Evolutionary conservation across 2,113 vertebrate genomes (phyloP), one percentile per base, ranked within the genome.

Genomic region (Eurystomus gularis): DNA sequence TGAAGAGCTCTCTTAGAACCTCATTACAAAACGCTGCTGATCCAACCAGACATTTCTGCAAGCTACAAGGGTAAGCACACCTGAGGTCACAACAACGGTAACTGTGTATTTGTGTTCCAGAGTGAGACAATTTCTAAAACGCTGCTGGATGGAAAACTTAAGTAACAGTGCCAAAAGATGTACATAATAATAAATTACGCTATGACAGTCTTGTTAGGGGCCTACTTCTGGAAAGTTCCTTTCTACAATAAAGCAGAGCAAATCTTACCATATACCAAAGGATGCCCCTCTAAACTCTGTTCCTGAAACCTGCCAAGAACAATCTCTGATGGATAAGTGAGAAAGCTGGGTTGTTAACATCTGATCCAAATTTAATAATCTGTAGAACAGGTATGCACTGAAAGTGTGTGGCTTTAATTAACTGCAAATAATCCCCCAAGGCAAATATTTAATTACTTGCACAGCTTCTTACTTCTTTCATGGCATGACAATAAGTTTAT

Each of bases 371-470:
- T 95, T 97, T 98, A 98, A 98, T 98, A 98, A 98, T 96, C 94
- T 96, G 90, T 81, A 96, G 96, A 95, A 97, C 90, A 97, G 96
- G 95, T 93, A 97, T 88, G 96, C 64, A 88, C 65, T 70, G 61
- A 55, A 96, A 97, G 93, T 96, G 88, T 95, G 91, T 96, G 95
- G 79, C 94, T 98, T 98, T 98, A 98, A 98, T 98, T 98, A 98
- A 98, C 97, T 97, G 96, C 96, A 98, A 97, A 97, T 98, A 98
- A 97, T 97, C 95, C 96, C 95, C 92, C 70, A 96, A 91, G 97
- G 97, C 96, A 98, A 98, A 97, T 97, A 98, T 97, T 98, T 98
- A 98, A 98, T 98, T 98, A 98, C 96, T 94, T 95, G 61, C 95
- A 96, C 88, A 97, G 96, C 93, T 97, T 98, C 95, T 95, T 90